Conservation (phyloP, 2,888 invertebrate genomes). For the Caenorhabditis parvicauda region DNA sequence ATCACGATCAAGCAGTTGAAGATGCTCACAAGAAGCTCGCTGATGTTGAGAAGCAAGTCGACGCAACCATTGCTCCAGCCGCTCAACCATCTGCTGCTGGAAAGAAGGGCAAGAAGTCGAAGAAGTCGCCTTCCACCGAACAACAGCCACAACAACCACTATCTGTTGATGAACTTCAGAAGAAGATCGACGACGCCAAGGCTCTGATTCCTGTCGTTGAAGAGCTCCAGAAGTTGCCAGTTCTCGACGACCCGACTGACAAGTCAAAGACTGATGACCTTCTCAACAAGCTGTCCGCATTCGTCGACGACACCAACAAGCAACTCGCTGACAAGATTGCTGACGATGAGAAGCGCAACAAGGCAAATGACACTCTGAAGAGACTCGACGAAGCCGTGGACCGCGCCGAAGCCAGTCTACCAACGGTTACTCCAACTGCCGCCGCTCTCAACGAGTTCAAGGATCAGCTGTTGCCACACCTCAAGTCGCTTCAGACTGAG, state of each 20-base stretch:
- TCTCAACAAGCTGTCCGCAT: background rate
- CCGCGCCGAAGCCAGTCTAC: slow-evolving; percentile 10
- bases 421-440: no score
- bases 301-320: slow-evolving; percentile 3
- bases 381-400: slow-evolving; percentile 14
- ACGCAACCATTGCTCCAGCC: slow-evolving; percentile 9
- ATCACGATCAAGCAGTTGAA: slow-evolving; percentile 10
- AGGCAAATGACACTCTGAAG: slow-evolving; percentile 11
- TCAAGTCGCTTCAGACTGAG: slow-evolving; percentile 6
- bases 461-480: slow-evolving; percentile 5
- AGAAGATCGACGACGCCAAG: slow-evolving; percentile 13
- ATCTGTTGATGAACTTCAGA: slow-evolving; percentile 6
- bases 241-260: no score
- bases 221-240: slow-evolving; percentile 5
- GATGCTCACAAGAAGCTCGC: slow-evolving; percentile 19
- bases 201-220: slow-evolving; percentile 7
- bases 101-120: slow-evolving; percentile 7
- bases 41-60: slow-evolving; percentile 15
- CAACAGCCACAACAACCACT: no score
- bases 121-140: slow-evolving; percentile 6
- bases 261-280: slow-evolving; percentile 6
- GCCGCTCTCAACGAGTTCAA: slow-evolving; percentile 14
- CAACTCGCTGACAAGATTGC: slow-evolving; percentile 9
- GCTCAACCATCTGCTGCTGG: no score
- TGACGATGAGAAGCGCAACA: slow-evolving; percentile 9